phyloP scores from a whole-genome alignment of 1,140 invertebrate species.

The Metopolophium dirhodum region DNA sequence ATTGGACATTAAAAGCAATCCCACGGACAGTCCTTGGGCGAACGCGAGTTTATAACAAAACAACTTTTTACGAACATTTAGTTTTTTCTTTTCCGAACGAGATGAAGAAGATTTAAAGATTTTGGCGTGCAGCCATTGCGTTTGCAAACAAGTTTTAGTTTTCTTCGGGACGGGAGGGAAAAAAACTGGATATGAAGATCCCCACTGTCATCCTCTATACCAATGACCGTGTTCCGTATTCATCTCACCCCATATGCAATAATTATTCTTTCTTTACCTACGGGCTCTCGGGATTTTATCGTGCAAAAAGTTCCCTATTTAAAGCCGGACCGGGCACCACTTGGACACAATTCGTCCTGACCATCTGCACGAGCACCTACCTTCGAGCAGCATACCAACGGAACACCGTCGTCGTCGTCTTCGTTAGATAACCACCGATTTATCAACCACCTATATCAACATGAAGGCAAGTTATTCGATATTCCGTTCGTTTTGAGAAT shows the following conservation, averaged over 20 bases:
- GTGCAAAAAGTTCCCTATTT: conserved; percentile 23
- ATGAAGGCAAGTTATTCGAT: conserved; percentile 41
- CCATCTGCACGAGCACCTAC: neutral
- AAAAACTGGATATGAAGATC: conserved; percentile 33
- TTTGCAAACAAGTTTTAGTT: conserved; percentile 18
- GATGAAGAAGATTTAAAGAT: conserved; percentile 19
- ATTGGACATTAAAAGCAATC: conserved; percentile 10
- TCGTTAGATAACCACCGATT: neutral
- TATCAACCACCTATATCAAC: neutral
- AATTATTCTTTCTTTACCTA: neutral
- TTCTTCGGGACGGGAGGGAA: conserved; percentile 1
- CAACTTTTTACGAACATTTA: neutral
- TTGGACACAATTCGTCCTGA: neutral
- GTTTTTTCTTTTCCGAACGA: conserved; percentile 7
- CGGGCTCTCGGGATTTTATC: neutral
- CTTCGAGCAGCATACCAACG: neutral
- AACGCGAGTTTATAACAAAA: neutral
- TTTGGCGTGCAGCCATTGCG: conserved; percentile 27
- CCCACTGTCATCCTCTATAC: neutral
- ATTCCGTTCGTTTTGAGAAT: neutral
- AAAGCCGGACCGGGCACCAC: neutral
- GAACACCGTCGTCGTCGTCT: neutral
- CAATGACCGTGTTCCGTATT: neutral
- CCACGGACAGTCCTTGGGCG: neutral
- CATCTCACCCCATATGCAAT: neutral